Conservation (phyloP, 2,797 vertebrate species). For the Apodemus agrarius region DNA sequence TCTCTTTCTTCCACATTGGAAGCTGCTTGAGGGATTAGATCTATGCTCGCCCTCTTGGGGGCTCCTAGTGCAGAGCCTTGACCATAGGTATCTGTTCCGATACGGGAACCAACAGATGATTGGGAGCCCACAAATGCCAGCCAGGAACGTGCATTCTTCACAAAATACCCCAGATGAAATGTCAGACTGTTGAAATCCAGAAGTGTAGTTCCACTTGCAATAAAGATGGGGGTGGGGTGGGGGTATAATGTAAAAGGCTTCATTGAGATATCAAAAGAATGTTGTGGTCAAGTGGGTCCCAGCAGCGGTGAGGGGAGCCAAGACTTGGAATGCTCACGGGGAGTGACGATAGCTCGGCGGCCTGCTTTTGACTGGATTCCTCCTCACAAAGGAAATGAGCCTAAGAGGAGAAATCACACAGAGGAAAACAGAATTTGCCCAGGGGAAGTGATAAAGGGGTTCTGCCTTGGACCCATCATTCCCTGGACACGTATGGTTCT, state of each 20-base stretch:
- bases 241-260: neutral
- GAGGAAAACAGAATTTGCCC: neutral
- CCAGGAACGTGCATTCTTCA: neutral
- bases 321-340: neutral
- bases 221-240: neutral
- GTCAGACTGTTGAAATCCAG: neutral
- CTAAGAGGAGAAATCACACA: neutral
- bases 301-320: neutral
- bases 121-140: rapidly evolving
- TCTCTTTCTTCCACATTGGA: neutral
- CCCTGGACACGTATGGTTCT: neutral
- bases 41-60: neutral
- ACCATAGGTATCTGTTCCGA: neutral
- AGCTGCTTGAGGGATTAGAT: neutral
- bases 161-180: neutral
- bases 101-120: neutral
- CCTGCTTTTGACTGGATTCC: neutral
- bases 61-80: neutral
- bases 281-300: neutral
- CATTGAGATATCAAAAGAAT: neutral
- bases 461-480: neutral
- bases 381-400: neutral
- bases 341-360: neutral
- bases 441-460: neutral
- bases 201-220: neutral